Percentiles rank a stretch among this genome's conserved stretches.
Evolutionary conservation across 2,888 invertebrate species (phyloP).

Genomic region (Linyphia triangularis): DNA sequence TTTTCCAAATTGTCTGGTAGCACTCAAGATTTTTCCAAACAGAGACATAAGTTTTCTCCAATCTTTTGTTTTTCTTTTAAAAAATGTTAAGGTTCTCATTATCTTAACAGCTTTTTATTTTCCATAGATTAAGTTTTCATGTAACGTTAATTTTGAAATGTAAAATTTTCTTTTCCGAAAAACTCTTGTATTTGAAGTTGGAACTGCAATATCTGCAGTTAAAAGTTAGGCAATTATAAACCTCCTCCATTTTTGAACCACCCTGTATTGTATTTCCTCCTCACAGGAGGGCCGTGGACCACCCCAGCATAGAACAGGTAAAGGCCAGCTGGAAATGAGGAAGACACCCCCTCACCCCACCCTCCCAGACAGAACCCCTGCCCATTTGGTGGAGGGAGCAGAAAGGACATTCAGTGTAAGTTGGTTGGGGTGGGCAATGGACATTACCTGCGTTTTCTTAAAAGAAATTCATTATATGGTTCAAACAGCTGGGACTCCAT

Average conservation of each 20-base stretch:
- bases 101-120: no score
- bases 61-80: no score
- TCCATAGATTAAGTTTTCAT: no score
- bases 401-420: slow-evolving; percentile 72
- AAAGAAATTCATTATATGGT: not conserved
- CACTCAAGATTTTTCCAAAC: no score
- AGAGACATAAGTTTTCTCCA: no score
- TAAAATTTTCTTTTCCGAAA: no score
- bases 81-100: no score
- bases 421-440: slow-evolving; percentile 3
- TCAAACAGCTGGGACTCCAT: not conserved
- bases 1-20: no score
- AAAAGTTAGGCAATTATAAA: not conserved
- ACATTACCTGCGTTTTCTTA: not conserved
- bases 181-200: no score
- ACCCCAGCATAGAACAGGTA: slow-evolving; percentile 67
- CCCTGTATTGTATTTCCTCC: not conserved
- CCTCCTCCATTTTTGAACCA: not conserved
- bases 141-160: no score
- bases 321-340: slow-evolving; percentile 68
- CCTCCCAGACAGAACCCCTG: slow-evolving; percentile 68
- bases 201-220: no score
- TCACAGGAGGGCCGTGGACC: slow-evolving; percentile 67
- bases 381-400: slow-evolving; percentile 67
- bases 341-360: slow-evolving; percentile 63